A percentile compares a stretch with the other conserved stretches of the same genome.
phyloP scores from a whole-genome alignment of 2,888 invertebrate species.

The Neoscelio sp. region DNA sequence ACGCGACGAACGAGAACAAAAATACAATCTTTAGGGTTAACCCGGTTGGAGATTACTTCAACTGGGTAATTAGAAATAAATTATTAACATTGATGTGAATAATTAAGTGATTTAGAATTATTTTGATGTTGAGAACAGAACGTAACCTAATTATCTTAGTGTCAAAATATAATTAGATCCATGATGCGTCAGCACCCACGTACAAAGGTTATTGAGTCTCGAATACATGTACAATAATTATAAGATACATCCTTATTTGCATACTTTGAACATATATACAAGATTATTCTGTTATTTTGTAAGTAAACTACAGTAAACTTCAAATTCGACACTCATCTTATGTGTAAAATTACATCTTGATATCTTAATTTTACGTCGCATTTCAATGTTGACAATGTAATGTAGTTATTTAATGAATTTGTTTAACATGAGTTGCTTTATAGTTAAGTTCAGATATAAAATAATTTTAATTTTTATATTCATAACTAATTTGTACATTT shows the following conservation, averaged over 20 bases:
- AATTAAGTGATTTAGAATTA: no score
- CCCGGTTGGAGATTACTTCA: no score
- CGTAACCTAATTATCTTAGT: conserved; percentile 31
- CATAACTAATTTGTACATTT: no score
- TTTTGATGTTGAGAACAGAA: conserved; percentile 7
- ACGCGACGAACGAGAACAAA: no score
- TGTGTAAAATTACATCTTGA: not conserved
- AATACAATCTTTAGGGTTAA: no score
- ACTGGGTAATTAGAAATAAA: no score
- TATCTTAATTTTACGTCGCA: not conserved
- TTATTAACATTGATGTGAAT: no score
- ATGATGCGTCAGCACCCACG: conserved; percentile 5
- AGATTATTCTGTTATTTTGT: conserved; percentile 36
- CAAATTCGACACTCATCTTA: conserved; percentile 7
- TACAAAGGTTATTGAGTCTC: conserved; percentile 27
- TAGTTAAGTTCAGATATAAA: no score
- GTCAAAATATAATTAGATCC: conserved; percentile 32
- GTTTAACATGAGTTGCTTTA: no score
- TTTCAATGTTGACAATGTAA: no score
- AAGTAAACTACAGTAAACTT: conserved; percentile 21
- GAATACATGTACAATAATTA: conserved; percentile 30
- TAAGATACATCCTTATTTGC: conserved; percentile 26
- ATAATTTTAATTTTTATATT: no score
- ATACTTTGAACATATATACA: conserved; percentile 14
- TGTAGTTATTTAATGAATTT: no score